phyloP scores from a whole-genome alignment of 2,113 vertebrate species.

The rabbit (Oryctolagus cuniculus) region mOryCun1.1 NC_091441.1:121634501-121635000 shows the following conservation, averaged over 20 bases:
- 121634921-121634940: neutral
- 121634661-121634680: neutral
- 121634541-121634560: constrained; percentile 25
- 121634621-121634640: neutral
- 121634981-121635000: neutral
- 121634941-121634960: neutral
- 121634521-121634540: constrained; percentile 24
- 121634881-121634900: neutral
- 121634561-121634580: neutral
- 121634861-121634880: neutral
- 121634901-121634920: neutral
- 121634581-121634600: constrained; percentile 5
- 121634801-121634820: neutral
- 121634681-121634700: neutral
- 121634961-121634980: neutral
- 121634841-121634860: neutral
- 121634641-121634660: neutral
- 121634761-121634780: neutral
- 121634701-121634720: neutral
- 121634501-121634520: neutral
- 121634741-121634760: neutral
- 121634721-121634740: neutral
- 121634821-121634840: neutral
- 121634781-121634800: neutral
- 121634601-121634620: constrained; percentile 5